Evolutionary conservation across 2,888 invertebrate species (phyloP).

Genomic region (Chorisops tibialis): DNA sequence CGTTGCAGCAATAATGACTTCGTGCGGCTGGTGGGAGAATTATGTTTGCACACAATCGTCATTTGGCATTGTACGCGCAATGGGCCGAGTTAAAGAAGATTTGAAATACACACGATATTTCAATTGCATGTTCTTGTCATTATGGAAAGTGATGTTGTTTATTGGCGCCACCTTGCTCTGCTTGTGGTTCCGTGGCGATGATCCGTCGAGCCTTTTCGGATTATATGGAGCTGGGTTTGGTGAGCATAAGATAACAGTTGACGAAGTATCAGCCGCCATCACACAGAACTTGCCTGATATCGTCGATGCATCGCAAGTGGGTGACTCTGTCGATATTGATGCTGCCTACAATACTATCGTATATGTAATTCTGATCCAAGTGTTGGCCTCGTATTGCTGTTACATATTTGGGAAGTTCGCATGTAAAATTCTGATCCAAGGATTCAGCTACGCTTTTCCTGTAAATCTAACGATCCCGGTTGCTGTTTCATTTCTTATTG

Average conservation of each 20-base stretch:
- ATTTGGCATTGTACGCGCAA: constrained; percentile 64
- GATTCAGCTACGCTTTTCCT: constrained; percentile 95
- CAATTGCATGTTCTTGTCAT: constrained; percentile 82
- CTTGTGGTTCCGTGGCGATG: constrained; percentile 71
- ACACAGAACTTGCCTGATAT: constrained; percentile 63
- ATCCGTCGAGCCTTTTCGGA: constrained; percentile 72
- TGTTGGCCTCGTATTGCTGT: constrained; percentile 79
- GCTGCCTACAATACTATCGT: constrained; percentile 70
- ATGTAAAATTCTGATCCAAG: constrained; percentile 95
- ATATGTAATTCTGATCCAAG: constrained; percentile 76
- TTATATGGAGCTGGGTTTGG: constrained; percentile 73
- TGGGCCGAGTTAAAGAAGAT: constrained; percentile 76
- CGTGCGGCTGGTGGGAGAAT: constrained; percentile 98
- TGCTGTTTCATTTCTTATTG: constrained; percentile 80
- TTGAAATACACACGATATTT: constrained; percentile 80
- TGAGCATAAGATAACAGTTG: constrained; percentile 73
- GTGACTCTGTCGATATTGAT: constrained; percentile 69
- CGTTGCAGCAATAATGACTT: constrained; percentile 77
- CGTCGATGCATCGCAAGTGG: constrained; percentile 69
- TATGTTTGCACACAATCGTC: constrained; percentile 86
- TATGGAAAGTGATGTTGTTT: constrained; percentile 86
- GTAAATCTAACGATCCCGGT: constrained; percentile 90
- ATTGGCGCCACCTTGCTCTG: constrained; percentile 71
- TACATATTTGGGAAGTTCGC: constrained; percentile 95
- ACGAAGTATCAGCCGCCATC: constrained; percentile 55